These are phyloP conservation scores for Trichogramma dendrolimi DNA, from an alignment of 2,888 invertebrate genomes.

Conservation along the genomic window DNA sequence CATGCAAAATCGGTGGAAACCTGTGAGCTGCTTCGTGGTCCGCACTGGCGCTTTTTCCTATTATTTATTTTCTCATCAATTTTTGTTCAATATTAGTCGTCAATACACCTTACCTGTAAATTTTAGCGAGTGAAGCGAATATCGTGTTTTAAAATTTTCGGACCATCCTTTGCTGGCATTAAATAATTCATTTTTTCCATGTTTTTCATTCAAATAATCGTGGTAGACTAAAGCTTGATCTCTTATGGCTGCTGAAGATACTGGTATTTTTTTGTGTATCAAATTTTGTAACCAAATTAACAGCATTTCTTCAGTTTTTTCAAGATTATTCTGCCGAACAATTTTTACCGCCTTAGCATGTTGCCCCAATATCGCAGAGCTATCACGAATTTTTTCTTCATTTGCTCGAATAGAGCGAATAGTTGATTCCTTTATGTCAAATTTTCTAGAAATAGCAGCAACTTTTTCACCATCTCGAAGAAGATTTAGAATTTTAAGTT, in stretches of 20 bases:
- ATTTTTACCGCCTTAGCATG: background rate
- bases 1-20: too few species aligned
- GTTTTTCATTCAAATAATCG: too few species aligned
- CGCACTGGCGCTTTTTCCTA: too few species aligned
- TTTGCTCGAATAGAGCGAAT: background rate
- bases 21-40: too few species aligned
- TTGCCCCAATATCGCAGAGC: background rate
- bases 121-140: conserved; percentile 28
- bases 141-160: too few species aligned
- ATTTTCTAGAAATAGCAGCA: too few species aligned
- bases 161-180: too few species aligned
- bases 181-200: too few species aligned
- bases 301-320: background rate
- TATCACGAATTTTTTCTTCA: background rate
- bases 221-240: background rate
- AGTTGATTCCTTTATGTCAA: background rate
- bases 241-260: background rate
- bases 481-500: background rate
- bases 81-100: too few species aligned
- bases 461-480: background rate
- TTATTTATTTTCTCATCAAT: too few species aligned
- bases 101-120: too few species aligned
- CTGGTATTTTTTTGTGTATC: background rate
- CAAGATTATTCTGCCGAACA: background rate
- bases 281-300: background rate